Evolutionary conservation across 2,888 invertebrate genomes (phyloP), one percentile per base, ranked within the genome.

Genomic region (Aproaerema taeniolella): DNA sequence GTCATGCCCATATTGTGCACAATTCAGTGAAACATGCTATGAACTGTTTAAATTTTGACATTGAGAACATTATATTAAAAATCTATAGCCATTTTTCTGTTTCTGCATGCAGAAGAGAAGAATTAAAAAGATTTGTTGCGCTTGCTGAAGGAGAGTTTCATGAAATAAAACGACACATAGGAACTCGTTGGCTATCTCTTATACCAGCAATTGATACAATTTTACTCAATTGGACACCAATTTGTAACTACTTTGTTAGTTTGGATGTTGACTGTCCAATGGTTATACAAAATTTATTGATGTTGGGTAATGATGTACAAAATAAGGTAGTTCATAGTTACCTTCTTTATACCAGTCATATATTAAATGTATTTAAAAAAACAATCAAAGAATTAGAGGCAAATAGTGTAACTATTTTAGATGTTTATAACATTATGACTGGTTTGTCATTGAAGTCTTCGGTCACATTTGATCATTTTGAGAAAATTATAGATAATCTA

Each of bases 1-100:
- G 50, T 43, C 47, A 49, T 42, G 50, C 49, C 10, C 47, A 47
- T 35, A 50, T 49, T 35, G 43, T 48, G 14, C 49, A 47, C 13
- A 46, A 48, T 28, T 29, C 31, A 7, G 43, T 51, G 3, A 48
- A 40, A 40, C 38, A 41, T 49, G 47, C 42, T 2, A 49, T 47
- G 46, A 33, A 14, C 17, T 43, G 12, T 42, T 37, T 49, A 38
- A 38, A 1, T 12, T 12, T 34, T 46, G 46, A 47, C 13, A 16
- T 43, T 10, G 42, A 47, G 39, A 45, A 45, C 38, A 17, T 47
- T 26, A 38, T 50, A 24, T 44, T 45, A 43, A 46, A 52, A 45
- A 49, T 48, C 1, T 52, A 46, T 31, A 42, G 38, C n/a, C 42
- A 48, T 50, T 47, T 47, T 43, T 47, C 49, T 1, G 30, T 38